Evolutionary conservation across 2,797 vertebrate species (phyloP), one percentile per base, ranked within the genome.

Genomic region (Nasua narica): DNA sequence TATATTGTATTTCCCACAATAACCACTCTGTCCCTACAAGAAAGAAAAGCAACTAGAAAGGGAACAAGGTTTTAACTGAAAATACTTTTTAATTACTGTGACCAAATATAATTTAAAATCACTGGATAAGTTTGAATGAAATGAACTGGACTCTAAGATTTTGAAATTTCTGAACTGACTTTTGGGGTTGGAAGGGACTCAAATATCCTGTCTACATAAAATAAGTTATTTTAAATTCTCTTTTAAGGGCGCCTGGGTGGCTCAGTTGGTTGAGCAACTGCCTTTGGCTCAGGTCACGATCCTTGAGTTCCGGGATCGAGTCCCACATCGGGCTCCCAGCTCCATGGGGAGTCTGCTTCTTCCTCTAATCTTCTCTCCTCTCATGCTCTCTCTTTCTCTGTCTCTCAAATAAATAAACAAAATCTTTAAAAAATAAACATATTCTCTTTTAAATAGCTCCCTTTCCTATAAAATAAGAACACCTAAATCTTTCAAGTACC

Each of bases 61-160:
- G 18, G 62, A 93, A n/a, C 27, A 95, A 83, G 21, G 35, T 83
- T 89, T 92, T 86, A 87, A 90, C n/a, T 46, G 88, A 52, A 94
- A 81, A 82, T 52, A 90, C 19, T 90, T 81, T 90, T 84, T 54
- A 84, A 86, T 72, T 37, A 67, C 11, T 72, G n/a, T 74, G 72
- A 93, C 46, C 37, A 79, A 87, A 92, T 77, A n/a, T 27, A 95
- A 88, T 54, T 88, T 87, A 83, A 94, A 74, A 79, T 84, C 32
- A 82, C 52, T 76, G 29, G 27, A 32, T 52, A 50, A 74, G 50
- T 21, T 14, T 35, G 29, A 93, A 85, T 81, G 40, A 87, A 86
- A 54, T 72, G 9, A 77, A 77, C 7, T 40, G 67, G 29, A 76
- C 37, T 84, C 19, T n/a, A 70, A 62, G 58, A 43, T 77, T 91